Base-by-base conservation (phyloP, 1,140 invertebrate species). In the Chironomus striatipennis region DNA sequence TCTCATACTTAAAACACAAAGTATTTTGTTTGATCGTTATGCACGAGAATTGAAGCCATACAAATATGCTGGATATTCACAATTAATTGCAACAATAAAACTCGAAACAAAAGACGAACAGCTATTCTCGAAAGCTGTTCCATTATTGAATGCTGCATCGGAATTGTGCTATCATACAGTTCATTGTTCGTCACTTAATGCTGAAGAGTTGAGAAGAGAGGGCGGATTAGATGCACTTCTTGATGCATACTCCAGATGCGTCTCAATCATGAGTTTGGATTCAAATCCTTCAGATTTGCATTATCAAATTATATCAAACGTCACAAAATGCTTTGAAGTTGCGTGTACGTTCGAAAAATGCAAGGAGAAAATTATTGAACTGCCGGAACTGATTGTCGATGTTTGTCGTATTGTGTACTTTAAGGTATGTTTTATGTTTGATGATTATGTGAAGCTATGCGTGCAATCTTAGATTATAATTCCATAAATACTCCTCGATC, bases 21-120 rank as follows among this genome's bases (percentile, higher is more conserved):
- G 94, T 79, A 99, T 99, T 79, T 86, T 99, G 1, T 99, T 98
- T 81, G 89, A 92, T 78, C 88, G 96, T 78, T 97, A 97, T 84
- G 90, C 90, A 15, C 88, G 94, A 95, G 95, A 95, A 76, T 84
- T 99, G 43, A 88, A 93, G 75, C 96, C 96, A 4, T 99, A 98
- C 85, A 99, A 99, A 83, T 99, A 99, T 85, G 95, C 98, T 73
- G 98, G 98, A 5, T 99, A 99, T 85, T 94, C 94, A 0, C 97
- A 98, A 85, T 85, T 99, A 9, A 95, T 99, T 42, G 96, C 96
- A 83, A 99, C 97, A 0, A 96, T 99, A 74, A 88, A 91, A 79
- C 84, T 98, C 79, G 97, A 99, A 85, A 95, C 96, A 0, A 89
- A 90, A 43, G 97, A 99, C 79, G 95, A 98, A 74, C 87, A 90